Base-by-base conservation (phyloP, 2,797 vertebrate species). In the Miichthys miiuy region DNA sequence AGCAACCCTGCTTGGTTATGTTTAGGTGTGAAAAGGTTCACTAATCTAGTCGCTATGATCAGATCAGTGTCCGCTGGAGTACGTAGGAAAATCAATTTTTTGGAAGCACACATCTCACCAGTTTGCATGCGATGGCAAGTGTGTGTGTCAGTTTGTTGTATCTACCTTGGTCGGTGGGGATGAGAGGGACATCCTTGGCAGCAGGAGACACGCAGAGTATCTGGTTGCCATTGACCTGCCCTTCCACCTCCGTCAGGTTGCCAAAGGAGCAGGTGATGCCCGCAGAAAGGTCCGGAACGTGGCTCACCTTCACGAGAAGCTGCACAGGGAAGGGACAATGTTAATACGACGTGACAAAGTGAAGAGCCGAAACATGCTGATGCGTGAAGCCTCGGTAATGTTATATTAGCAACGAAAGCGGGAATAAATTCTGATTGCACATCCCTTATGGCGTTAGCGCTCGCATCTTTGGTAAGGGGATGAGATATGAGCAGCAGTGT, bases 211-310 rank as follows among this genome's bases (percentile, higher is more conserved):
- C 83, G 38, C 98, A 99, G n/a, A 97, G 92, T 34, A 99, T 97
- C 78, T 94, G 96, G 91, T 96, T 97, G 72, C 97, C 96, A 0
- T 93, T 94, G 38, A 99, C 97, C 69, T 96, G 94, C 1, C 97
- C 98, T 70, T 99, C 96, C 69, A 98, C 96, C 91, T 99, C 97
- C 0, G 96, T 98, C 88, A 99, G 93, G 94, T 98, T 99, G 30
- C 97, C 98, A 1, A 99, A 99, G 72, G 97, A 96, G 88, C 98
- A 99, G 77, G 95, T 95, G 81, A 99, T 96, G 0, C 98, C 98
- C 0, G 93, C 94, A 0, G 97, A 96, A 67, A 99, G 96, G 86
- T 98, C 97, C 0, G 98, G 98, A 60, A 98, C 97, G 0, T 99
- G 96, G 2, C 95, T 98, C 76, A 99, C 97, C 79, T 95, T 92